Base-by-base conservation (phyloP, 2,113 vertebrate genomes). In the Taurulus bubalis region DNA sequence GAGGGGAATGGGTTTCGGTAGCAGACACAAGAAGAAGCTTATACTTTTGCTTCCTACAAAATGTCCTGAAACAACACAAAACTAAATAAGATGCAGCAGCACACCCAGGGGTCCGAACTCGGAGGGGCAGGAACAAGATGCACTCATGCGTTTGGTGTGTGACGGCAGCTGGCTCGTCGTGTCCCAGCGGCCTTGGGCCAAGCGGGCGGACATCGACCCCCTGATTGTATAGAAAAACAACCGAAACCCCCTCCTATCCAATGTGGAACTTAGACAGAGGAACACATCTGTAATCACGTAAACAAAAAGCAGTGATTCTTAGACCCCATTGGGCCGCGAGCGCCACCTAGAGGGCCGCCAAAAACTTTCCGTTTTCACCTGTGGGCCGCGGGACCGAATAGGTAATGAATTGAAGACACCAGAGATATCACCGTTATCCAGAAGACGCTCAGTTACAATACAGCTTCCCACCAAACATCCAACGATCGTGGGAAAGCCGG, bases 201-300 rank as follows among this genome's bases (percentile, higher is more conserved):
- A 59, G 51, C 5, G 65, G 75, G 53, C 4, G 68, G 75, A 80
- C 86, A 69, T 53, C 81, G 69, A 86, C 69, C 79, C 58, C 58
- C 36, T 16, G 55, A 84, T 6, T 68, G 80, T 58, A 36, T 10
- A 70, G 24, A 82, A 77, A 34, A 88, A 89, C 75, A 84, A 77
- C 64, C 74, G 30, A 82, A 65, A 58, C 4, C 20, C 32, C 18
- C 64, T 55, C 40, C 34, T 49, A 56, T 77, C 66, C 22, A 51
- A 1, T 4, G 11, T 28, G 60, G 73, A 53, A 42, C 10, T 2
- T 18, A 30, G 26, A 53, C 16, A 58, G 34, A 40, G 40, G n/a
- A 42, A 14, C n/a, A 56, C 49, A 40, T 3, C 2, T 20, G 12
- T 8, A 47, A 26, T 38, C 49, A 7, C 36, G 24, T n/a, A n/a